phyloP scores from a whole-genome alignment of 2,113 vertebrate genomes.

The Chaetodon auriga region DNA sequence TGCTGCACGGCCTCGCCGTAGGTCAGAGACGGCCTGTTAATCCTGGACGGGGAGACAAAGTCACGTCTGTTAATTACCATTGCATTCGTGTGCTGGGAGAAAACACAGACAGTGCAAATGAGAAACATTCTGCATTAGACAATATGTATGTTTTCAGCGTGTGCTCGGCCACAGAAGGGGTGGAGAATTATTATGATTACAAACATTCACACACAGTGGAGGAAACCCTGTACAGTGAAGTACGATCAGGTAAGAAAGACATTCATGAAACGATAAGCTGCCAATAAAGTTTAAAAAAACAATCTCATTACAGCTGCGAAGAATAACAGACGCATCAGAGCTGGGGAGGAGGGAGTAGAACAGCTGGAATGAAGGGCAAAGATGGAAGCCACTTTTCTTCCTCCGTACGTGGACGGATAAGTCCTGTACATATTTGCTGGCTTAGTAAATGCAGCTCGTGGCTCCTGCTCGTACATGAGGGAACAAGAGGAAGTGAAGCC shows the following conservation, averaged over 20 bases:
- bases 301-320: neutral
- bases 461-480: neutral
- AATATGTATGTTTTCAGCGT: neutral
- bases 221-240: neutral
- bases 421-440: neutral
- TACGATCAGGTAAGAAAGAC: neutral
- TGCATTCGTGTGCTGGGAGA: neutral
- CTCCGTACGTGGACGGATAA: neutral
- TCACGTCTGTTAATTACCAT: neutral
- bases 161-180: neutral
- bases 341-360: neutral
- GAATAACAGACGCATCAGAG: neutral
- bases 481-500: slow-evolving; percentile 29
- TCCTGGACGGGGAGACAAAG: slow-evolving; percentile 72
- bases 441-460: neutral
- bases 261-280: neutral
- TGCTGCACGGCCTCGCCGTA: slow-evolving; percentile 92
- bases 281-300: neutral
- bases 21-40: slow-evolving; percentile 89
- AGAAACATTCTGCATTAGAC: neutral
- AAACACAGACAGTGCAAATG: no score
- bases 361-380: no score
- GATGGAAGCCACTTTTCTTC: neutral
- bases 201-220: no score
- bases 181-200: no score